Evolutionary conservation across 2,797 vertebrate species (phyloP).

Genomic region (Gallinago stenura): DNA sequence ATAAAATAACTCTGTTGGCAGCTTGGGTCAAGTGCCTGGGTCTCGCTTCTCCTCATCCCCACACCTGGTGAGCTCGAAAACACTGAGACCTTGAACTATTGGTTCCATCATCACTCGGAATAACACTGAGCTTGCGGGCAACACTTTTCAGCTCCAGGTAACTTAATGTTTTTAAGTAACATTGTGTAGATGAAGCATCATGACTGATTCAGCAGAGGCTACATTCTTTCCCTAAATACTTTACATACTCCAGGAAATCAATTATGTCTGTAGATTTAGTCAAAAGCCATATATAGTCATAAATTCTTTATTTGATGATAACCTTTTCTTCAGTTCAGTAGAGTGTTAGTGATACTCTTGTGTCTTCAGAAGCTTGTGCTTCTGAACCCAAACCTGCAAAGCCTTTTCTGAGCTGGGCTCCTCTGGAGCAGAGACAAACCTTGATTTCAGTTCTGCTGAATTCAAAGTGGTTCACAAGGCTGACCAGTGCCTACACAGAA

Average conservation of each 20-base stretch:
- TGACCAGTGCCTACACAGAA: neutral
- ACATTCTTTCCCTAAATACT: neutral
- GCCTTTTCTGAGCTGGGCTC: neutral
- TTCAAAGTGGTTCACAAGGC: neutral
- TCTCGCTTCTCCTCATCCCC: too few species aligned
- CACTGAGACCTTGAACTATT: neutral
- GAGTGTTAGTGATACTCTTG: neutral
- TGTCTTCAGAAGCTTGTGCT: neutral
- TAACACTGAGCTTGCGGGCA: neutral
- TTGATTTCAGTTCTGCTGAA: neutral
- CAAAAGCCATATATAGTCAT: neutral
- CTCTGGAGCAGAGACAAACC: neutral
- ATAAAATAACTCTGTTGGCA: too few species aligned
- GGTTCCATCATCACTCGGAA: neutral
- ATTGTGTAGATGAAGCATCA: neutral
- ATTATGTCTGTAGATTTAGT: neutral
- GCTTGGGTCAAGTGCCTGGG: too few species aligned
- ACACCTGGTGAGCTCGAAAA: too few species aligned
- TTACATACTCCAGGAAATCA: neutral
- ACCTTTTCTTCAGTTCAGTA: neutral
- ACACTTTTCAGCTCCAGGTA: neutral
- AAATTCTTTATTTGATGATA: neutral
- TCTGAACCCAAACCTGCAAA: neutral
- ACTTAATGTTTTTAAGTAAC: neutral
- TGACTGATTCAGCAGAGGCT: neutral